phyloP scores from a whole-genome alignment of 2,888 invertebrate species.

The Aporophyla nigra region DNA sequence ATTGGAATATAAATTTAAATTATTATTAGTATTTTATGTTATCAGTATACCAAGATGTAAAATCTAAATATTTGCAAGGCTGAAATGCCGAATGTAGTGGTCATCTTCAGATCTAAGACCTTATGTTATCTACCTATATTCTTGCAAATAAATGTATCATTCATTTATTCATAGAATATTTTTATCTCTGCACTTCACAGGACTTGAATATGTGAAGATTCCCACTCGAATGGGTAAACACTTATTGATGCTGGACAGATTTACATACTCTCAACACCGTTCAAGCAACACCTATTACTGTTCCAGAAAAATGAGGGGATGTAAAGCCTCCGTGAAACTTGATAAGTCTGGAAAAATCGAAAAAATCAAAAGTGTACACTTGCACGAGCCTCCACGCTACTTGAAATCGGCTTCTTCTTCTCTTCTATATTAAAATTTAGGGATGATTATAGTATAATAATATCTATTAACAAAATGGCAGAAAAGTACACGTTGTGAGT shows the following conservation, averaged over 20 bases:
- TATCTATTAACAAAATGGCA: not conserved
- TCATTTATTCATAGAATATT: not conserved
- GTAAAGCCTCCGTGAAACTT: constrained; percentile 32
- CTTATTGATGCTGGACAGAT: constrained; percentile 34
- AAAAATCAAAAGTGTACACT: constrained; percentile 12
- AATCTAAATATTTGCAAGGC: too few relatives aligned
- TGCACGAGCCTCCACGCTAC: constrained; percentile 30
- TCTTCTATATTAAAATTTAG: constrained; percentile 27
- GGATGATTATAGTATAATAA: not conserved
- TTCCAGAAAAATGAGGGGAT: constrained; percentile 32
- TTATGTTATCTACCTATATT: too few relatives aligned
- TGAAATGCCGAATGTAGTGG: too few relatives aligned
- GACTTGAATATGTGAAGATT: constrained; percentile 8
- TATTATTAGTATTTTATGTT: too few relatives aligned
- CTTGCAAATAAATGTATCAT: too few relatives aligned
- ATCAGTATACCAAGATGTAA: too few relatives aligned
- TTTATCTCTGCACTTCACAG: constrained; percentile 1
- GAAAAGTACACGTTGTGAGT: not conserved
- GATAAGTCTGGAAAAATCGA: constrained; percentile 1
- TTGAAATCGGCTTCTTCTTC: not conserved
- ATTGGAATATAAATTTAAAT: too few relatives aligned
- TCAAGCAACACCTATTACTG: constrained; percentile 32
- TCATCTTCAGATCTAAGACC: too few relatives aligned
- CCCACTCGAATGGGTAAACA: constrained; percentile 31
- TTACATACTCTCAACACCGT: constrained; percentile 33